Conservation (phyloP, 2,797 vertebrate genomes). For the Alca torda region DNA sequence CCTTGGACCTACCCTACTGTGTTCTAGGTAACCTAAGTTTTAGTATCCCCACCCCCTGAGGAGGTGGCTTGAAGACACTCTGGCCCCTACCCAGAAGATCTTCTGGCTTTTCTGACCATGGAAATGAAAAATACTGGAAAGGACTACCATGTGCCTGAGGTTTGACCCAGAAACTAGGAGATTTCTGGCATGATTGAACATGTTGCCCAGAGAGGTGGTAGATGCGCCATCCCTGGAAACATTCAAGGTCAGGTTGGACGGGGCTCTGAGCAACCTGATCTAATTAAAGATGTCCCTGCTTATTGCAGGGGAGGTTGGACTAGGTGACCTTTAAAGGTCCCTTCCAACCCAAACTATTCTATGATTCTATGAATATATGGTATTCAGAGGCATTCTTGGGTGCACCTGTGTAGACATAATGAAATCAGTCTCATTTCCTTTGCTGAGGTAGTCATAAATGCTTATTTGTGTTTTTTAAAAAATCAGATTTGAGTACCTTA, state of each 20-base stretch:
- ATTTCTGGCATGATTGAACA: neutral
- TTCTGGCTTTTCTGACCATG: neutral
- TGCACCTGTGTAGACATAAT: neutral
- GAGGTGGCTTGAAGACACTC: neutral
- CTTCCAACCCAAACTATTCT: neutral
- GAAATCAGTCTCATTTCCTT: neutral
- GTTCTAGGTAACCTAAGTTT: neutral
- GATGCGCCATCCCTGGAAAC: neutral
- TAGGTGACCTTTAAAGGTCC: neutral
- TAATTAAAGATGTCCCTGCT: neutral
- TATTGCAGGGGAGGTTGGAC: neutral
- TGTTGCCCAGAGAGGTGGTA: neutral
- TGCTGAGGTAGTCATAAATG: neutral
- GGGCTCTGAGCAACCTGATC: neutral
- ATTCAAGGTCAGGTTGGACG: neutral
- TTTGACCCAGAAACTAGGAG: neutral
- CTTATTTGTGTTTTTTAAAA: neutral
- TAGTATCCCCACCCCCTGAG: neutral
- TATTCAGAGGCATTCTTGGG: neutral
- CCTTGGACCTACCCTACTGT: neutral
- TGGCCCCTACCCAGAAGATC: neutral
- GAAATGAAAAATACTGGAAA: neutral
- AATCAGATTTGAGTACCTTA: neutral
- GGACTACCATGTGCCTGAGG: fast-evolving
- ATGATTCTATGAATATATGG: neutral